Base-by-base conservation (phyloP, 2,113 vertebrate species). In the Ictidomys tridecemlineatus region DNA sequence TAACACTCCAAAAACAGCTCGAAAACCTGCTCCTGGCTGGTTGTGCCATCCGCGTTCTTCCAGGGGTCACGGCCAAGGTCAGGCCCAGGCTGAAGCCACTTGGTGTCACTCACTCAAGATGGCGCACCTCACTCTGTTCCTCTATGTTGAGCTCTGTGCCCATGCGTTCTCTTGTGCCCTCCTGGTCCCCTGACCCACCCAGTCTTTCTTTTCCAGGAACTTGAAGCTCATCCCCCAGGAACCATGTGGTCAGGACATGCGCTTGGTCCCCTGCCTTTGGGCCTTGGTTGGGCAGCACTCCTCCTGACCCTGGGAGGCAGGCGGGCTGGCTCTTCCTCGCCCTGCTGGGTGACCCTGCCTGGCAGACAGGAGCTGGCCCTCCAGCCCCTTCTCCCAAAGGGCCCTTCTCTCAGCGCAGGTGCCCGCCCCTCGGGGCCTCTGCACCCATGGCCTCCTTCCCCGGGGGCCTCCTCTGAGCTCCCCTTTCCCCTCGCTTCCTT, bases 71-170 rank as follows among this genome's bases (percentile, higher is more conserved):
- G 70, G 8, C 51, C n/a, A 1, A 63, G 63, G 42, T 42, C n/a
- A 16, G 58, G 58, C 18, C 42, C 73, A 37, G 24, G 10, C 45
- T 63, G 28, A 69, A 76, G 69, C 28, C 67, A 10, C 3, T 24
- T n/a, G 48, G 26, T 56, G 5, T 28, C 0, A 3, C 28, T 61
- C 37, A 16, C 11, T 45, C 20, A 42, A 82, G 63, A 26, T 24
- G 34, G 67, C 22, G 0, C 32, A 20, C 28, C 6, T 42, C 30
- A 2, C 13, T 76, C 37, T 11, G 24, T 5, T 61, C 45, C 76
- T 42, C 34, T 17, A 24, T 16, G 1, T 4, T 16, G 72, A 48
- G 26, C 1, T 4, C 0, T 16, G 0, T 1, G 16, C 17, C 34
- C 16, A 4, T 8, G 26, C 20, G 5, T 11, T 26, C 22, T 4